A percentile compares a stretch with the other conserved stretches of the same genome.
Conservation (phyloP, 2,888 invertebrate species). For the Lasioglossum lativentre region DNA sequence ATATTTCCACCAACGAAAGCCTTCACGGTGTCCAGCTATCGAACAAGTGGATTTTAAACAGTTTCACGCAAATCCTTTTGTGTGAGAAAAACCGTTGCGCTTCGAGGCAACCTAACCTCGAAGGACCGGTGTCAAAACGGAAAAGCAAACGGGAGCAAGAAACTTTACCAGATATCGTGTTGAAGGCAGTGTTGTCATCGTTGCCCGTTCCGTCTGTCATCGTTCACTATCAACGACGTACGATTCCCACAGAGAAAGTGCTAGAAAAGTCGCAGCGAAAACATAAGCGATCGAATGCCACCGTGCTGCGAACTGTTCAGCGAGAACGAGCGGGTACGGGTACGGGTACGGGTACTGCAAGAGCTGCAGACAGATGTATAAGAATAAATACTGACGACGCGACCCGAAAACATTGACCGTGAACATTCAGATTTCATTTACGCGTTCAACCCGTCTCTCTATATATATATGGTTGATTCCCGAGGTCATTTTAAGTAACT, state of each 20-base stretch:
- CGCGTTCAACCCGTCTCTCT: background rate
- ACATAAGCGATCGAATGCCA: constrained; percentile 45
- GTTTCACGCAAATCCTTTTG: constrained; percentile 1
- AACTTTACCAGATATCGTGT: constrained; percentile 73
- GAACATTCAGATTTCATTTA: background rate
- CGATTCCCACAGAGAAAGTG: constrained; percentile 21
- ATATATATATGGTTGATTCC: background rate
- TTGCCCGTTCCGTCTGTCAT: constrained; percentile 73
- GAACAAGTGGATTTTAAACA: background rate
- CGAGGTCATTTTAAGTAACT: too few relatives aligned
- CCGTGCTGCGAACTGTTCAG: constrained; percentile 47
- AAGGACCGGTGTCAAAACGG: constrained; percentile 56
- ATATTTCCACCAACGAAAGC: background rate
- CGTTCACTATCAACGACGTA: constrained; percentile 14
- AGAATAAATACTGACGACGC: constrained; percentile 21
- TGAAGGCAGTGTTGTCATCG: constrained; percentile 69
- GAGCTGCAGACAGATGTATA: constrained; percentile 16
- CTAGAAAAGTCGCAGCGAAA: constrained; percentile 32
- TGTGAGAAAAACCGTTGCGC: constrained; percentile 35
- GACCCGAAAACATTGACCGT: constrained; percentile 32
- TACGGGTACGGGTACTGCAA: too few relatives aligned
- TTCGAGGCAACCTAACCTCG: constrained; percentile 70
- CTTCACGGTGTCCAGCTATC: background rate
- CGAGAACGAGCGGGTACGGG: constrained; percentile 46
- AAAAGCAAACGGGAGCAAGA: background rate